These are phyloP conservation scores for Lethrus apterus DNA, from an alignment of 1,140 invertebrate genomes.

Conservation along the genomic window DNA sequence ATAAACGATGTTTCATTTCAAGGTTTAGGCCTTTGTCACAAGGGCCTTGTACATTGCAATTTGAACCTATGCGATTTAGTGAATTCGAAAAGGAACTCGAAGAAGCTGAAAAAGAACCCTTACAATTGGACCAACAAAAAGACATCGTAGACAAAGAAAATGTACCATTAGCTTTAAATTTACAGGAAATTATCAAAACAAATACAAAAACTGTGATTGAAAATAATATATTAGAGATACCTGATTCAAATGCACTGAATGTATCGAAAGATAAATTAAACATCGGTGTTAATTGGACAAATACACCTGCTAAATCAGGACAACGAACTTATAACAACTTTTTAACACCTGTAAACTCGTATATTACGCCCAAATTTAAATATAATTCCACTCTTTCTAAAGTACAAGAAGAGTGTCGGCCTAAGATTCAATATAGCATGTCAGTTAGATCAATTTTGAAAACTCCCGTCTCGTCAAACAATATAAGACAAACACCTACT, in stretches of 20 bases:
- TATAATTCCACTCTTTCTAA: no score
- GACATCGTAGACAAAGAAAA: neutral
- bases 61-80: conserved; percentile 3
- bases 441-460: no score
- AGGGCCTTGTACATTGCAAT: no score
- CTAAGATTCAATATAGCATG: no score
- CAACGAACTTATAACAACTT: neutral
- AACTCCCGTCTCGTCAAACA: neutral
- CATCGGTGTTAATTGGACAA: conserved; percentile 8
- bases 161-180: neutral
- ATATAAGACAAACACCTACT: neutral
- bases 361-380: no score
- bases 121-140: neutral
- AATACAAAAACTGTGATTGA: neutral
- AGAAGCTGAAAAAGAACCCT: conserved; percentile 16
- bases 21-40: no score
- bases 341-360: no score
- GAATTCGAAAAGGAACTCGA: conserved; percentile 7
- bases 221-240: neutral
- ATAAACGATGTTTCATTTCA: no score
- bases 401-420: no score
- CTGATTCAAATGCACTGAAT: neutral
- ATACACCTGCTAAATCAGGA: conserved; percentile 4
- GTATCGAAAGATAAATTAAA: no score
- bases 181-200: no score